Evolutionary conservation across 2,888 invertebrate genomes (phyloP).

Genomic region (Macrophya annulata): DNA sequence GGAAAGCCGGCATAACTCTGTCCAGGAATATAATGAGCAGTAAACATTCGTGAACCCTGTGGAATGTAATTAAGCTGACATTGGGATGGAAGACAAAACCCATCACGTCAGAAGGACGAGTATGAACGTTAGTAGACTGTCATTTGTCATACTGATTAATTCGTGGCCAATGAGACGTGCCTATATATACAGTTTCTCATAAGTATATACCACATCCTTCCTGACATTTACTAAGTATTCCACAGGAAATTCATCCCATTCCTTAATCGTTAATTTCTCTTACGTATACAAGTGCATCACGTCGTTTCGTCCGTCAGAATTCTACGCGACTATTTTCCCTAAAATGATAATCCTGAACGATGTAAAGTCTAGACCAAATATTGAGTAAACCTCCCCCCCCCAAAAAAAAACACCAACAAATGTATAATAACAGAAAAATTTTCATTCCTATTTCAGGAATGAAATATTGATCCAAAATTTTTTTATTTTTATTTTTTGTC

Average conservation of each 20-base stretch:
- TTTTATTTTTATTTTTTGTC: neutral
- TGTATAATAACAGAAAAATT: neutral
- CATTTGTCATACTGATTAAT: slow-evolving; percentile 76
- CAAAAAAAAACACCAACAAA: neutral
- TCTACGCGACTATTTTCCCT: neutral
- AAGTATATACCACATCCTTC: slow-evolving; percentile 10
- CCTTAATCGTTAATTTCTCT: slow-evolving; percentile 42
- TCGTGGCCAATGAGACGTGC: slow-evolving; percentile 60
- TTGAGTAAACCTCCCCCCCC: too few species aligned
- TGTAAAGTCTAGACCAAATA: neutral
- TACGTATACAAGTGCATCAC: slow-evolving; percentile 22
- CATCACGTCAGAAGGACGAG: slow-evolving; percentile 50
- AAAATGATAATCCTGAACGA: neutral
- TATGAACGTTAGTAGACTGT: slow-evolving; percentile 54
- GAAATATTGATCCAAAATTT: neutral
- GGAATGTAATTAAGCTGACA: slow-evolving; percentile 77
- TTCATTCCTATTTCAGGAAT: neutral
- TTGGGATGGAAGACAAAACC: slow-evolving; percentile 57
- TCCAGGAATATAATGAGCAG: slow-evolving; percentile 52
- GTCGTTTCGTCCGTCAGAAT: neutral
- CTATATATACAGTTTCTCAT: neutral
- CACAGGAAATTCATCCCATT: neutral
- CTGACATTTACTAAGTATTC: slow-evolving; percentile 35
- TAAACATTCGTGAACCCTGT: slow-evolving; percentile 54
- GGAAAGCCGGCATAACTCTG: slow-evolving; percentile 49